A percentile compares a stretch with the other conserved stretches of the same genome.
These are phyloP conservation scores for Artibeus lituratus DNA, from an alignment of 2,797 vertebrate genomes.

Conservation along the genomic window DNA sequence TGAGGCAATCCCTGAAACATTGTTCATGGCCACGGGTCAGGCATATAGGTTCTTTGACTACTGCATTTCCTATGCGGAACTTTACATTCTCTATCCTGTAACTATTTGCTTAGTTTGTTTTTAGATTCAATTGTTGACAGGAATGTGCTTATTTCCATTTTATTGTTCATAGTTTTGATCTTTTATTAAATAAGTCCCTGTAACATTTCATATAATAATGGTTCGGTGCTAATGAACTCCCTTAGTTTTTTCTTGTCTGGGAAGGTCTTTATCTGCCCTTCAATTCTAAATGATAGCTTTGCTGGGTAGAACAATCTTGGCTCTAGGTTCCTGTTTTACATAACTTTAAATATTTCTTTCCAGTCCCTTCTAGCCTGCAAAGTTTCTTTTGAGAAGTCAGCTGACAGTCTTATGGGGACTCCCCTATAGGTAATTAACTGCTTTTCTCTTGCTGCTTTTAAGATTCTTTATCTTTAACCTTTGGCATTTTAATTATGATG, in stretches of 20 bases:
- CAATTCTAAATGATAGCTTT: too few species aligned
- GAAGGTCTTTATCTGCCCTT: background rate
- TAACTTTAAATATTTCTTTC: background rate
- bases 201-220: background rate
- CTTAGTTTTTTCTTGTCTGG: background rate
- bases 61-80: too few species aligned
- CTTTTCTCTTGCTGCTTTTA: background rate
- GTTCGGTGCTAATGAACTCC: background rate
- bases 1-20: too few species aligned
- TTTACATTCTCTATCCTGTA: too few species aligned
- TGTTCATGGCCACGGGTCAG: too few species aligned
- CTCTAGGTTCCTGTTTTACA: background rate
- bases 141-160: background rate
- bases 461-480: background rate
- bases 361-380: background rate
- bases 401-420: background rate
- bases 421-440: background rate
- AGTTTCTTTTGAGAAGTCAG: background rate
- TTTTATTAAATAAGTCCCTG: background rate
- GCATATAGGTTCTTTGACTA: too few species aligned
- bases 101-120: background rate
- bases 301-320: background rate
- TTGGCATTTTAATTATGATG: background rate
- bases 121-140: background rate
- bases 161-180: background rate